Base-by-base conservation (phyloP, 64 coral and sea anemone genomes). In the Acropora tenuis region DNA sequence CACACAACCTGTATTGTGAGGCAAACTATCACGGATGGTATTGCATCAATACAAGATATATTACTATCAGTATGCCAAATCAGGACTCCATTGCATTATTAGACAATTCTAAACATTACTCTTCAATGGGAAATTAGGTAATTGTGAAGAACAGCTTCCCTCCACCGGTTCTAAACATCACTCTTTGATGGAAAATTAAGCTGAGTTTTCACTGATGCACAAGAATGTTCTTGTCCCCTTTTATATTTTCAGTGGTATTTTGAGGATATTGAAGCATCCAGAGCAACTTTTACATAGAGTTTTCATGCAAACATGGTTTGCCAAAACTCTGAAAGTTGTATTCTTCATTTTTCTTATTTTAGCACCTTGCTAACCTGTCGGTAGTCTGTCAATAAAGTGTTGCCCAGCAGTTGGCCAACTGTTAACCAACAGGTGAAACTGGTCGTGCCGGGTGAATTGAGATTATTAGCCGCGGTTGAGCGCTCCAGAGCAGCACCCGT, bases 181-280 rank as follows among this genome's bases (percentile, higher is more conserved):
- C 52, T n/a, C 19, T 71, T 71, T 8, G 68, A 71, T 71, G 17
- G 68, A 20, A 71, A 71, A 71, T 71, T 55, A 55, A 55, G 52
- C 52, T 7, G 8, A 71, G 13, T 71, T 71, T 63, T 40, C 18
- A 20, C 40, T 9, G 68, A 71, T 71, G 68, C 68, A 71, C 68
- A 71, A 20, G 68, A 13, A 71, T 71, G 68, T 71, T 71, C 19
- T 71, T 7, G 19, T 71, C 3, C 16, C 19, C 4, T n/a, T n/a
- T 71, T 71, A 30, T 71, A 71, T 17, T 71, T 71, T 71, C 68
- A 71, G 68, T 71, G 17, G 19, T 71, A 71, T 71, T 71, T 71
- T 71, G 68, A 71, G 68, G 68, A 71, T 30, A 15, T 71, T 71
- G 68, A 71, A 71, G 68, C 68, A 71, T 71, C 40, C 12, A 63